Base-by-base conservation (phyloP, 2,113 vertebrate genomes). In the Apteryx mantelli region DNA sequence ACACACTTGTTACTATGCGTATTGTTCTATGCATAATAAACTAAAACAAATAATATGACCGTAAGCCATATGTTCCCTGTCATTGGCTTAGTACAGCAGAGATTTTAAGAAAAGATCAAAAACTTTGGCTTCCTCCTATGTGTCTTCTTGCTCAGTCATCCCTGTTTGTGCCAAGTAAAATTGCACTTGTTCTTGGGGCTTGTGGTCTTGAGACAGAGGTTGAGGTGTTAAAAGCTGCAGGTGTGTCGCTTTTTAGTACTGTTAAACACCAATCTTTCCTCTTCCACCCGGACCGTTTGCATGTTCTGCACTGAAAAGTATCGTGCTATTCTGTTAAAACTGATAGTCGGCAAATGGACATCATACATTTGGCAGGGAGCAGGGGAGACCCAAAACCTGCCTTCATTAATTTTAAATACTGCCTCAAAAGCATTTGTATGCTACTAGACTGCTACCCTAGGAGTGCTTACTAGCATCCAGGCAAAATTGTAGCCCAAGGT, bases 11-110 rank as follows among this genome's bases (percentile, higher is more conserved):
- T 94, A 28, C 91, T 96, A 58, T 88, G 82, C 3, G 11, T 66
- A 70, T 93, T 96, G 95, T 94, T 60, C 88, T 95, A 11, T 63
- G 82, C 85, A 74, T 95, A 91, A 96, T 96, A 93, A 96, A 90
- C 88, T 38, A 70, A 80, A 95, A 77, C 80, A 92, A 92, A 89
- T 85, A 95, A 83, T 44, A 63, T 95, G 95, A 92, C 95, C 86
- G 58, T 0, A 32, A 70, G 95, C 95, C 93, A 81, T 82, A 30
- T 83, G 88, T 74, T 96, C 88, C 85, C 53, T 91, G 93, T 66
- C 82, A 16, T 25, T 88, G 85, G 44, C 82, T 94, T 85, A 38
- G 46, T 17, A 12, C 1, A 3, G 78, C 71, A 63, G 88, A 88
- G 91, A 89, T 91, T 88, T 94, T 61, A 30, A 16, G 63, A 58